Percentiles rank a stretch among this genome's conserved stretches.
phyloP scores from a whole-genome alignment of 2,113 vertebrate species.

The Crypturellus undulatus region DNA sequence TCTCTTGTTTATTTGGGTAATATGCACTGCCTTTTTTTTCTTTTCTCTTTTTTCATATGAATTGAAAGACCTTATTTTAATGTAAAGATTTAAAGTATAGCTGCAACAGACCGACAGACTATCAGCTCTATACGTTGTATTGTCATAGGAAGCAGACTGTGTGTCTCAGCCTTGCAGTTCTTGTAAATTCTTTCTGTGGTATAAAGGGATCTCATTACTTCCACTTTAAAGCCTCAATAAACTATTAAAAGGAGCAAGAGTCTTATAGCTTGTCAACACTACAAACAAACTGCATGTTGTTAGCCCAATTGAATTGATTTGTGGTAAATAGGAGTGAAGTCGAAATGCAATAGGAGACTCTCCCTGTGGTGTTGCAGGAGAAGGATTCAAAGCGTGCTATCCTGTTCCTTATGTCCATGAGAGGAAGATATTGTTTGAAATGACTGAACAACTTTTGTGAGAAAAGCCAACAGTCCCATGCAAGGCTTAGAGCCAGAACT shows the following conservation, averaged over 20 bases:
- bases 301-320: not conserved
- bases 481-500: not conserved
- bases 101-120: slow-evolving; percentile 3
- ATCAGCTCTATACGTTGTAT: not conserved
- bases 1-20: not conserved
- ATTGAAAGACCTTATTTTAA: not conserved
- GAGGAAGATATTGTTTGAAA: not conserved
- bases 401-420: not conserved
- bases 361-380: not conserved
- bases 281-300: not conserved
- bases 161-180: not conserved
- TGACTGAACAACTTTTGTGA: not conserved
- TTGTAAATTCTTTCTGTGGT: slow-evolving; percentile 15
- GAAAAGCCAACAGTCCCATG: not conserved
- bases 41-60: not conserved
- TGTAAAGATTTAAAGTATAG: not conserved
- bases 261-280: slow-evolving; percentile 41
- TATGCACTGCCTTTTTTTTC: not conserved
- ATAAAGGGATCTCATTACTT: slow-evolving; percentile 7
- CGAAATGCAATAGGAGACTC: not conserved
- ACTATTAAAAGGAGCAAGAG: slow-evolving; percentile 3
- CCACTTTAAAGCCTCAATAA: not conserved
- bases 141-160: not conserved
- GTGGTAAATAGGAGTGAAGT: not conserved
- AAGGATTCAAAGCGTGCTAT: not conserved